These are phyloP conservation scores for Luscinia megarhynchos DNA, from an alignment of 2,797 vertebrate species.

Conservation along the genomic window DNA sequence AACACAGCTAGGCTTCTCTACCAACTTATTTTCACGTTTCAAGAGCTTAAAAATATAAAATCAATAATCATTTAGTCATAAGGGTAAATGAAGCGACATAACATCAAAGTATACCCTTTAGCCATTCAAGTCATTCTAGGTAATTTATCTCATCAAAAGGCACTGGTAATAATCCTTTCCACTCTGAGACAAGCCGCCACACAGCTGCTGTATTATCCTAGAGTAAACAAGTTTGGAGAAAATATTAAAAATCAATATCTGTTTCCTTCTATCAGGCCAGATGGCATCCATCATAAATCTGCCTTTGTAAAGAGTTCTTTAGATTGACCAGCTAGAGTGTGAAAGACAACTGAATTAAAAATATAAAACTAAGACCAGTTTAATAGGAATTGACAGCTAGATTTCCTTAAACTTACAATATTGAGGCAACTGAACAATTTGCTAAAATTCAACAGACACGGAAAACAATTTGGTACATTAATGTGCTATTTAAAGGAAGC, in stretches of 20 bases:
- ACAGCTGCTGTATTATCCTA: constrained; percentile 85
- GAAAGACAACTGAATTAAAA: constrained; percentile 75
- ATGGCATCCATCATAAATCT: constrained; percentile 89
- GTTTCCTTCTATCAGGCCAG: constrained; percentile 90
- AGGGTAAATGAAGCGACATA: constrained; percentile 91
- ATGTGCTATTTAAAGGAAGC: constrained; percentile 31
- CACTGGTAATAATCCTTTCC: constrained; percentile 85
- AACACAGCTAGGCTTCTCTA: constrained; percentile 83
- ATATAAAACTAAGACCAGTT: constrained; percentile 47
- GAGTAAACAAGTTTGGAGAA: constrained; percentile 89
- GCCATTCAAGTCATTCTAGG: constrained; percentile 85
- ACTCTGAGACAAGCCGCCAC: constrained; percentile 82
- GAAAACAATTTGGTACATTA: constrained; percentile 54
- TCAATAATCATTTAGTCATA: constrained; percentile 97
- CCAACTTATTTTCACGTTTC: constrained; percentile 88
- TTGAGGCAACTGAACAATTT: constrained; percentile 64
- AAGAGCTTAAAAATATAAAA: constrained; percentile 90
- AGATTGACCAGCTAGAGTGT: constrained; percentile 73
- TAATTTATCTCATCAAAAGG: constrained; percentile 90
- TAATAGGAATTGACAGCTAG: constrained; percentile 63
- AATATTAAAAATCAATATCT: constrained; percentile 94
- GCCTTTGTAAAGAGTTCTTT: constrained; percentile 80
- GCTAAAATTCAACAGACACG: constrained; percentile 74
- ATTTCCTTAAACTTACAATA: constrained; percentile 71
- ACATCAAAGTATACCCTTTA: constrained; percentile 90